These are phyloP conservation scores for Aphaenogaster rudis DNA, from an alignment of 1,140 invertebrate species.

Conservation along the genomic window DNA sequence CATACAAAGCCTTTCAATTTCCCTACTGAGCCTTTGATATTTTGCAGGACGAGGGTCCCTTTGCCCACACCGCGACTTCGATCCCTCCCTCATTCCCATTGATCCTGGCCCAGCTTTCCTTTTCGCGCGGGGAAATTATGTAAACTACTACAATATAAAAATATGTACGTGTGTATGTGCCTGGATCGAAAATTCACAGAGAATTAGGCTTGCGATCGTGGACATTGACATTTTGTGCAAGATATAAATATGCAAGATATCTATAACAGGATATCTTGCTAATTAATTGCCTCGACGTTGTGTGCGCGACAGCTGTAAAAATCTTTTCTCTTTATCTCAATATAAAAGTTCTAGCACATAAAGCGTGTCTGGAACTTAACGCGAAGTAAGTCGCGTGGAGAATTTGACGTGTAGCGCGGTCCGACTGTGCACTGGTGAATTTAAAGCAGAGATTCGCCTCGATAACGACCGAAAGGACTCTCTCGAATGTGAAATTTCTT, in stretches of 20 bases:
- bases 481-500: conserved; percentile 54
- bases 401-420: neutral
- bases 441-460: conserved; percentile 25
- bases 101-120: conserved; percentile 26
- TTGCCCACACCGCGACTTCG: conserved; percentile 52
- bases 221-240: neutral
- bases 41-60: conserved; percentile 74
- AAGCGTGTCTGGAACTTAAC: neutral
- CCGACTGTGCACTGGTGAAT: neutral
- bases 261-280: neutral
- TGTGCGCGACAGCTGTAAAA: neutral
- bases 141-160: conserved; percentile 56
- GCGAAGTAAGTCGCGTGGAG: neutral
- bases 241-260: neutral
- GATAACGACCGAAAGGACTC: conserved; percentile 48
- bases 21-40: conserved; percentile 81
- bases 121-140: conserved; percentile 54
- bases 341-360: neutral
- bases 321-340: neutral
- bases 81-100: conserved; percentile 43
- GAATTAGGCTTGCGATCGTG: conserved; percentile 6
- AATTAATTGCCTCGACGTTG: neutral
- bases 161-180: neutral
- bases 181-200: conserved; percentile 34
- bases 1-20: conserved; percentile 83